Base-by-base conservation (phyloP, 1,140 invertebrate genomes). In the Pantala flavescens region DNA sequence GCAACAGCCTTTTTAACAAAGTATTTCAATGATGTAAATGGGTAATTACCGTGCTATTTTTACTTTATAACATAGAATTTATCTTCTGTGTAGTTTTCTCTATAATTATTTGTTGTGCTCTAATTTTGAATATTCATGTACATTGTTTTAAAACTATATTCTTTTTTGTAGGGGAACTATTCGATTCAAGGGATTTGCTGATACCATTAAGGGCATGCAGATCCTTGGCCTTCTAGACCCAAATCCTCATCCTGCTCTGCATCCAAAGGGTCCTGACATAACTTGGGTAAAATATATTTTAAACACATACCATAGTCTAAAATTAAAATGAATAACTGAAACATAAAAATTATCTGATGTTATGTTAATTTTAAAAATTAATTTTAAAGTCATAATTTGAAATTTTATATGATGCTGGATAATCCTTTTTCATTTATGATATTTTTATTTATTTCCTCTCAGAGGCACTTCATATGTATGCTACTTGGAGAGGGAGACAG, bases 231-330 rank as follows among this genome's bases (percentile, higher is more conserved):
- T 99, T 0, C 87, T 99, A n/a, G 92, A 95, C 82, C 87, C 90
- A 0, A 90, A 93, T 77, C 89, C 90, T 11, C 91, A 96, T 84
- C 91, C 97, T 0, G 87, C 89, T 78, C 85, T 99, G 3, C 97
- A 99, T 83, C 92, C 93, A 0, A 93, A 92, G 79, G 98, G 97
- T 74, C 97, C 97, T 0, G 94, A 97, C 76, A 91, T 99, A 7
- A 98, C 96, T 7, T 99, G 98, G 98, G 92, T 94, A 86, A 82
- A 81, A 78, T 0, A n/a, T n/a, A n/a, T n/a, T n/a, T 11, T 43
- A 7, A 2, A 19, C 19, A 23, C 43, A 24, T n/a, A 14, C 21
- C 23, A 75, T 23, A 43, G 12, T 75, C 11, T 55, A 11, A 28
- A 43, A 74, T 10, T 24, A 23, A 19, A 23, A 0, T 55, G 24